Conservation (phyloP, 2,888 invertebrate genomes). For the Xestia c-nigrum region DNA sequence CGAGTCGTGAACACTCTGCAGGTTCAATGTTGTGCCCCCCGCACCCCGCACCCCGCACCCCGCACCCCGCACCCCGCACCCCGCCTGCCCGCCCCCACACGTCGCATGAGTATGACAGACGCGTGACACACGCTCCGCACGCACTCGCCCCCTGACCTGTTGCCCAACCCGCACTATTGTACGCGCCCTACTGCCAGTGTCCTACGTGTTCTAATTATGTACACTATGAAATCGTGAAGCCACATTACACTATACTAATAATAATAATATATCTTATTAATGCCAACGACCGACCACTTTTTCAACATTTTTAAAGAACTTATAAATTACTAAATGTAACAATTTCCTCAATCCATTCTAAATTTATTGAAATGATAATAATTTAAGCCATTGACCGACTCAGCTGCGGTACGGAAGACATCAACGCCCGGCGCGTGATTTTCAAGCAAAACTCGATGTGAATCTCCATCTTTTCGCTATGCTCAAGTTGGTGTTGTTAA, state of each 20-base stretch:
- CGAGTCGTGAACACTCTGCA: background rate
- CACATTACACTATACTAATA: background rate
- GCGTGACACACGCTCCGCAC: constrained; percentile 9
- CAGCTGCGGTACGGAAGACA: constrained; percentile 23
- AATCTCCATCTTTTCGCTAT: background rate
- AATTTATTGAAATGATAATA: background rate
- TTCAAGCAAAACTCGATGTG: background rate
- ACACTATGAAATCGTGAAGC: background rate
- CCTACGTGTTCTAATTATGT: constrained; percentile 3
- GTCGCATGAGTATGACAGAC: background rate
- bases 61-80: background rate
- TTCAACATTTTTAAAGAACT: background rate
- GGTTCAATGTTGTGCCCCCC: background rate
- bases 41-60: background rate
- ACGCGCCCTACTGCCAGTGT: too few species aligned
- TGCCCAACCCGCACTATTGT: background rate
- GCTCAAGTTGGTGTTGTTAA: background rate
- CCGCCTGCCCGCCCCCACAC: too few species aligned
- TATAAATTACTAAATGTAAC: too few species aligned
- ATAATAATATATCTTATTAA: background rate
- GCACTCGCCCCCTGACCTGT: constrained; percentile 29
- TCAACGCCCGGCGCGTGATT: constrained; percentile 14
- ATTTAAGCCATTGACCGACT: background rate
- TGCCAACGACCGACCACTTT: background rate
- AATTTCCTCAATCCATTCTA: background rate